Base-by-base conservation (phyloP, 2,113 vertebrate genomes). In the Falcunculus frontatus region DNA sequence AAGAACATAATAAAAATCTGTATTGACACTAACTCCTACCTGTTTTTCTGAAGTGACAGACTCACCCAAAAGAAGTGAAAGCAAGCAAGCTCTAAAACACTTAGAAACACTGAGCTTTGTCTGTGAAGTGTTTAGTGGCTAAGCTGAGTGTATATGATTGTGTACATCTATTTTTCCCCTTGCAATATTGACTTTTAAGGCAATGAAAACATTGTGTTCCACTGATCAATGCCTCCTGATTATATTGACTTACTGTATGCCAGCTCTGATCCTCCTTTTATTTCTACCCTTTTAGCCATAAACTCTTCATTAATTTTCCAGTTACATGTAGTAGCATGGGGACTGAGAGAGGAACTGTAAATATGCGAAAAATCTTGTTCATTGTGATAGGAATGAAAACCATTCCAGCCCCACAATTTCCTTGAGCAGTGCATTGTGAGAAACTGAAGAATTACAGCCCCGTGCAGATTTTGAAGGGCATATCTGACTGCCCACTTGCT, bases 201-300 rank as follows among this genome's bases (percentile, higher is more conserved):
- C 93, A 84, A 70, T 85, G 82, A 96, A 97, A 96, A 90, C 93
- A 84, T 96, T 94, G 59, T 98, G 96, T 98, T 97, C 97, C 96
- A 97, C 87, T 94, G 91, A 95, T 97, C 95, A 90, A 94, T 97
- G 77, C 60, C 52, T 95, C 50, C 88, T 57, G 44, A 79, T 82
- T 94, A 81, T 93, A 96, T 96, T 82, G 89, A 89, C 83, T 85
- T 68, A 46, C 46, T 52, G 64, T 86, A 44, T 69, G 63, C 56
- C 70, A 77, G 26, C 68, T 74, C 57, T 95, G 84, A 73, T 74
- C 37, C 35, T 87, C 46, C 64, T 91, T 80, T 95, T 76, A 64
- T 90, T 92, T 86, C 65, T 82, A 33, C 44, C 75, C 55, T 94
- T 74, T 87, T 42, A 89, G 16, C 26, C 25, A 22, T 68, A 69